A percentile compares a stretch with the other conserved stretches of the same genome.
These are phyloP conservation scores for Caenorhabditis afra DNA, from an alignment of 2,888 invertebrate genomes.

Conservation along the genomic window DNA sequence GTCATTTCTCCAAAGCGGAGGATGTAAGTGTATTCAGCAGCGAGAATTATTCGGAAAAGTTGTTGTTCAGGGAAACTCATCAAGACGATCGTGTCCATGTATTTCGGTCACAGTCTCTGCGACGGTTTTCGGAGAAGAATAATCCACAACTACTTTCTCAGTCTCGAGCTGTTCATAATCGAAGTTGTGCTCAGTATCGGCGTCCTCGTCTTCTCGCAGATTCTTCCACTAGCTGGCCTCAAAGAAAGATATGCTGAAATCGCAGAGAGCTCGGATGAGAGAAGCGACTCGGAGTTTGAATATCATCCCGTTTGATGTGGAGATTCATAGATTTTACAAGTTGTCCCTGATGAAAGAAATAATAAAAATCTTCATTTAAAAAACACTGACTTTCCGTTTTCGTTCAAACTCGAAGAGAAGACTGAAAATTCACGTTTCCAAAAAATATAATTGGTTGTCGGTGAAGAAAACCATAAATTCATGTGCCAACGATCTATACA, in stretches of 20 bases:
- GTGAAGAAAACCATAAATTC: neutral
- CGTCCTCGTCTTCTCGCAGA: neutral
- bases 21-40: neutral
- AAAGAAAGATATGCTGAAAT: neutral
- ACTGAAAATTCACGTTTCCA: too few species aligned
- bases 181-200: neutral
- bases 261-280: neutral
- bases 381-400: too few species aligned
- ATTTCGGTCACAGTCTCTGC: neutral
- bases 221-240: neutral
- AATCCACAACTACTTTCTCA: conserved; percentile 2
- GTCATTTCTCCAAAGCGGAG: neutral
- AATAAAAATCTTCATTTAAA: too few species aligned
- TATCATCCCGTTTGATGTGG: neutral
- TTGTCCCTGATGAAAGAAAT: too few species aligned
- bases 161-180: neutral
- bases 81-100: neutral
- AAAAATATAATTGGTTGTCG: too few species aligned
- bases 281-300: neutral
- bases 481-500: neutral
- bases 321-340: too few species aligned
- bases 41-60: neutral
- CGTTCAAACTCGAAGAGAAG: too few species aligned
- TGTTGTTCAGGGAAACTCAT: conserved; percentile 2
- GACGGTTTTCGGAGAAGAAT: neutral